Conservation (phyloP, 2,113 vertebrate species). For the Passer domesticus region DNA sequence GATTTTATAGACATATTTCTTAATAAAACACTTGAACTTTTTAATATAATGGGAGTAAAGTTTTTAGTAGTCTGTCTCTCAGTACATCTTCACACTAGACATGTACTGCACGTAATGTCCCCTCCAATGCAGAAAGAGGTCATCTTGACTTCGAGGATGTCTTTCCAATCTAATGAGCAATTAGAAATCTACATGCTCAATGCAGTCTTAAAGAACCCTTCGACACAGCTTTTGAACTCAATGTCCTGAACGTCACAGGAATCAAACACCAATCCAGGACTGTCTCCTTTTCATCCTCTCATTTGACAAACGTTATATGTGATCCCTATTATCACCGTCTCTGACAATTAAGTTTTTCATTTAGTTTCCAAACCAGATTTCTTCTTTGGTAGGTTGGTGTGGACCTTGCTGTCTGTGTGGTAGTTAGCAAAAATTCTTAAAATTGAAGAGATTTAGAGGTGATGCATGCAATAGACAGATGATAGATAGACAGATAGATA, state of each 20-base stretch:
- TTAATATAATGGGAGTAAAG: neutral
- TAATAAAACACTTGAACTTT: neutral
- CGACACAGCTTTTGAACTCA: neutral
- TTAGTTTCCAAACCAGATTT: neutral
- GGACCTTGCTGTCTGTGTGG: neutral
- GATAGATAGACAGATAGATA: fast-evolving
- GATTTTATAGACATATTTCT: neutral
- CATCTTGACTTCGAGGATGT: neutral
- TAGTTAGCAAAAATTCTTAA: neutral
- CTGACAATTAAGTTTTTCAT: neutral
- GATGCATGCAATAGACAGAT: neutral
- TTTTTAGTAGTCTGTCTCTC: neutral
- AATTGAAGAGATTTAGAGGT: neutral
- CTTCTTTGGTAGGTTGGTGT: neutral
- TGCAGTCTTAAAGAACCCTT: neutral
- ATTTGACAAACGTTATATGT: neutral
- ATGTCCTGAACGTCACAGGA: neutral
- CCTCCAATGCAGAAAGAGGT: neutral
- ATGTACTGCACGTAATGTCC: neutral
- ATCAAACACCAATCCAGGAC: neutral
- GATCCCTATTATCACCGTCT: neutral
- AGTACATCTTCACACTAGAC: neutral
- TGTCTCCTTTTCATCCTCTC: neutral
- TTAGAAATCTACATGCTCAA: neutral
- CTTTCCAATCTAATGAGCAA: neutral